A percentile compares a stretch with the other conserved stretches of the same genome.
Conservation (phyloP, 1,140 invertebrate genomes). For the Solenopsis fugax region DNA sequence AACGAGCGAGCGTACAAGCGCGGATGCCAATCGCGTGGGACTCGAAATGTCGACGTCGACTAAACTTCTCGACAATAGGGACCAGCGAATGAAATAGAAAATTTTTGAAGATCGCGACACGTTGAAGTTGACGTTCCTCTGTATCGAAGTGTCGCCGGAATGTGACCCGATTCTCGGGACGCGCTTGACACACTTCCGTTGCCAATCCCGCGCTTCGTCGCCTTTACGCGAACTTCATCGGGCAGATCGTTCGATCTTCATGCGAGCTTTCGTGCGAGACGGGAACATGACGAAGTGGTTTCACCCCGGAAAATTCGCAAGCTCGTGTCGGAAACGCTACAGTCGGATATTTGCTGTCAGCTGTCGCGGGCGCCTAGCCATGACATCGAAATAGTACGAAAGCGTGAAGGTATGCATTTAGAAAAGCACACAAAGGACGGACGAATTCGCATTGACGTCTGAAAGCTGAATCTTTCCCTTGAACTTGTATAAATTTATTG, state of each 20-base stretch:
- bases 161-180: constrained; percentile 53
- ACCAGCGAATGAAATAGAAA: constrained; percentile 52
- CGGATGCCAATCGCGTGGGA: constrained; percentile 31
- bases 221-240: constrained; percentile 59
- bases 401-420: not conserved
- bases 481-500: not conserved
- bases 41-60: constrained; percentile 50
- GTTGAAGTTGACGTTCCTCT: constrained; percentile 16
- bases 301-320: constrained; percentile 54
- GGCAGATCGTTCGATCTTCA: constrained; percentile 50
- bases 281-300: constrained; percentile 40
- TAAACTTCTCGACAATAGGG: constrained; percentile 48
- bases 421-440: not conserved
- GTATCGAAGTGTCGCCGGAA: constrained; percentile 55
- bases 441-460: not conserved
- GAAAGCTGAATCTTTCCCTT: constrained; percentile 8
- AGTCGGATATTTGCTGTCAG: constrained; percentile 47
- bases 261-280: not conserved
- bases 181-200: constrained; percentile 56
- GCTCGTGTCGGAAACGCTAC: constrained; percentile 28
- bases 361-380: not conserved
- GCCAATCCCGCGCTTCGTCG: constrained; percentile 41
- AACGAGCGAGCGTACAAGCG: not conserved
- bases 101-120: constrained; percentile 51
- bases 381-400: constrained; percentile 11